Percentiles rank a stretch among this genome's conserved stretches.
Conservation (phyloP, 1,140 invertebrate genomes). For the Teleopsis dalmanni region DNA sequence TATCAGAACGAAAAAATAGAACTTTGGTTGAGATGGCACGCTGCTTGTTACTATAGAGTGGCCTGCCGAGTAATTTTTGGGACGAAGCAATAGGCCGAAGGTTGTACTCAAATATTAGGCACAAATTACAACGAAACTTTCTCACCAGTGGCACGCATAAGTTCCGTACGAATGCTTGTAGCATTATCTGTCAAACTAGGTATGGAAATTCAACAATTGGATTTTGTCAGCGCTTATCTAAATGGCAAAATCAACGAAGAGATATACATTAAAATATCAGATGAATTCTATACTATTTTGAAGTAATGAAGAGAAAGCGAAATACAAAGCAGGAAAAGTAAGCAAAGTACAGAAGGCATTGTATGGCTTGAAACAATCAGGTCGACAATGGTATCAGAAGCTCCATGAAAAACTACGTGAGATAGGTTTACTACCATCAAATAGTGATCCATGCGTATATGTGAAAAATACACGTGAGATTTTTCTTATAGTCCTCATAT, state of each 20-base stretch:
- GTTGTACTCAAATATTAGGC: slow-evolving; percentile 23
- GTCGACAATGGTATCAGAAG: background rate
- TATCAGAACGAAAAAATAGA: slow-evolving; percentile 1
- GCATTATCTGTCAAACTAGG: slow-evolving; percentile 18
- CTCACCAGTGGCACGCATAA: slow-evolving; percentile 17
- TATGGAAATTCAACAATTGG: slow-evolving; percentile 22
- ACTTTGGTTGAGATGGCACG: slow-evolving; percentile 1
- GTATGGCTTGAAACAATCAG: background rate
- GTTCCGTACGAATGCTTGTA: slow-evolving; percentile 23
- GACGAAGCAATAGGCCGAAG: background rate
- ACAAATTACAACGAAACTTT: slow-evolving; percentile 28
- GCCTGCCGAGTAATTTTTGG: background rate
- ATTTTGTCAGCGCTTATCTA: slow-evolving; percentile 17
- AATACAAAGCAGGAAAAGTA: too few relatives aligned
- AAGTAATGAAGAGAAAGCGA: too few relatives aligned
- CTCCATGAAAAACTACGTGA: background rate
- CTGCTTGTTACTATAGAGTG: background rate
- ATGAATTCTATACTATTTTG: too few relatives aligned
- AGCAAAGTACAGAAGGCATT: slow-evolving; percentile 3
- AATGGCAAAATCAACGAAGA: slow-evolving; percentile 34
- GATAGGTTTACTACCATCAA: background rate
- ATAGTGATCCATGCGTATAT: background rate
- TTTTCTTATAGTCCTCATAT: too few relatives aligned
- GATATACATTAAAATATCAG: slow-evolving; percentile 40
- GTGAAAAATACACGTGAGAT: too few relatives aligned